Conservation (phyloP, 2,113 vertebrate genomes). For the Sceloporus undulatus region DNA sequence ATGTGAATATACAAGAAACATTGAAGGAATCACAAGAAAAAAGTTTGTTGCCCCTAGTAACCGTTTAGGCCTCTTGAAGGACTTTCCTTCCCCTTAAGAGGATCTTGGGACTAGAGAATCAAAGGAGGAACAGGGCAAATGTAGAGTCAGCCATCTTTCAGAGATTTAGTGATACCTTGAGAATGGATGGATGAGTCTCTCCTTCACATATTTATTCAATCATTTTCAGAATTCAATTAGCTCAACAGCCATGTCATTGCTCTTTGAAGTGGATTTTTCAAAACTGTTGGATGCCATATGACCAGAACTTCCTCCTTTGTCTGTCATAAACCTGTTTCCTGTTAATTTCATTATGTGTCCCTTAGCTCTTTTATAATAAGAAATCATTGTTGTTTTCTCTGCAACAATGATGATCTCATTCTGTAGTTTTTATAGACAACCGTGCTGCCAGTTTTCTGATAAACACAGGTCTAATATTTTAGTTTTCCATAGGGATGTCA, state of each 20-base stretch:
- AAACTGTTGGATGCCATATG: neutral
- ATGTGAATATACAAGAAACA: too few species aligned
- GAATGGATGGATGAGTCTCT: conserved; percentile 18
- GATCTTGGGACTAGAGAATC: neutral
- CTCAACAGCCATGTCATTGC: neutral
- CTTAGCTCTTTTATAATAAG: neutral
- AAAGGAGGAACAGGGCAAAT: neutral
- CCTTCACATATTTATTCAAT: conserved; percentile 26
- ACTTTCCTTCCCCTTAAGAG: conserved; percentile 1
- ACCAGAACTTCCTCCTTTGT: conserved; percentile 10
- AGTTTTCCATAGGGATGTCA: too few species aligned
- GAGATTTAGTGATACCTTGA: conserved; percentile 27
- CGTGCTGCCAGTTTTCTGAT: neutral
- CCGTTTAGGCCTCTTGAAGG: neutral
- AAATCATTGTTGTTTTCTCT: neutral
- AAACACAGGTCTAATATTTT: neutral
- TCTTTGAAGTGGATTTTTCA: conserved; percentile 25
- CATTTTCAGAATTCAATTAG: conserved; percentile 14
- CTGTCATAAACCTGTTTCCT: conserved; percentile 21
- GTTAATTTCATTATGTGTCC: conserved; percentile 20
- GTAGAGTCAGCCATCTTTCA: neutral
- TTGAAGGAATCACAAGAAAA: neutral
- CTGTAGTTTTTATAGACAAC: neutral
- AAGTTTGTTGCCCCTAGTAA: neutral
- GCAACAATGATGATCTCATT: conserved; percentile 18